Base-by-base conservation (phyloP, 2,888 invertebrate genomes). In the Epiblema foenella region DNA sequence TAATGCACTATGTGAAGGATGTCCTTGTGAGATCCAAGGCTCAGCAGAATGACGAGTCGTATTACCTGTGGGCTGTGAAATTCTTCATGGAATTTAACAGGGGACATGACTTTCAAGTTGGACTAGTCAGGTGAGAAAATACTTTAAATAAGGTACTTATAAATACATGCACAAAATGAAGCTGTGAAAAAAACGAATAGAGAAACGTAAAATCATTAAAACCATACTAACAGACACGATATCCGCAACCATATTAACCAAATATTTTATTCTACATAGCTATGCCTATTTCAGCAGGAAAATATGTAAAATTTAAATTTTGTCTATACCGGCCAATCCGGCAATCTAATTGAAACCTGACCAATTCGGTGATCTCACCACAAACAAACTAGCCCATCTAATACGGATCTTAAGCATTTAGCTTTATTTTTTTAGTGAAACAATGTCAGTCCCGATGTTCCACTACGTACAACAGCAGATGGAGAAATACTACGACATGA, bases 21-120 rank as follows among this genome's bases (percentile, higher is more conserved):
- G 95, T 95, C 60, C 90, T 97, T 75, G 95, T 95, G 37, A 92
- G 95, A 73, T 94, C 94, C 5, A 94, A 95, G 77, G 95, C 96
- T 0, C 96, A 97, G 83, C 95, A 95, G 67, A 96, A 98, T 85
- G 99, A 99, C 89, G 98, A 98, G 85, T 97, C 97, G 0, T 98
- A 98, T 89, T 98, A 98, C 88, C 93, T 99, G 75, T 99, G 98
- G 98, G 96, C 98, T 9, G 94, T 99, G 78, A 96, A 97, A 83
- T 99, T 99, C 93, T 99, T 99, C 89, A 98, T 99, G 98, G 98
- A 98, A 89, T 99, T 99, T 90, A 99, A 98, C 94, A 95, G 99
- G 77, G 94, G 96, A 80, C 96, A 97, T 87, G 96, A 97, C 81
- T 97, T 98, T 85, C 95, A 97, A 90, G 96, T 98, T 76, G 97